Conservation (phyloP, 1,140 invertebrate species). For the Aphelenchoides fujianensis region DNA sequence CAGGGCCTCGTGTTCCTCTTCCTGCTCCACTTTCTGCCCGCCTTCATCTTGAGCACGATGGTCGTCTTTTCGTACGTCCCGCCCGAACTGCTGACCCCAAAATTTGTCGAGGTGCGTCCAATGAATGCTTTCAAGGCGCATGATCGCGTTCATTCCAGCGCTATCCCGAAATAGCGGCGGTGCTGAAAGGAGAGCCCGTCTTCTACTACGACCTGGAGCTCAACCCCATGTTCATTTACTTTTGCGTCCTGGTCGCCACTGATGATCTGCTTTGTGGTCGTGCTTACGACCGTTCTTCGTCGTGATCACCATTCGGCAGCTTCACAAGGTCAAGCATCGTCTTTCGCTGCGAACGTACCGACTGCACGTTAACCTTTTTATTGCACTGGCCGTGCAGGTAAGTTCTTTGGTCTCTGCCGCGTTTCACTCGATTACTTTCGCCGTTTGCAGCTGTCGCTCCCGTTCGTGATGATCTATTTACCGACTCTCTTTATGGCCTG, state of each 20-base stretch:
- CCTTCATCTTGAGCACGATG: background rate
- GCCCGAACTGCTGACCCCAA: background rate
- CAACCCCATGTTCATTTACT: conserved; percentile 9
- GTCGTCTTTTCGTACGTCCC: conserved; percentile 6
- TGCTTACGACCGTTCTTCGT: background rate
- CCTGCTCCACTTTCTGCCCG: background rate
- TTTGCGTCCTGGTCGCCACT: background rate
- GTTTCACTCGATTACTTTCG: background rate
- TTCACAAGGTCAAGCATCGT: background rate
- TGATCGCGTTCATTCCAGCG: background rate
- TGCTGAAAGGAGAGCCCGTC: conserved; percentile 7
- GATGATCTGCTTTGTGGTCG: conserved; percentile 14
- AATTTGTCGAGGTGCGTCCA: background rate
- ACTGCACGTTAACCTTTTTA: conserved; percentile 8
- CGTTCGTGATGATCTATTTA: background rate
- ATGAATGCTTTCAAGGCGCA: background rate
- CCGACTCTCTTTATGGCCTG: background rate
- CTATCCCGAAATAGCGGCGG: conserved; percentile 5
- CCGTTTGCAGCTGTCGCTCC: background rate
- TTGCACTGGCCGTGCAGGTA: conserved; percentile 10
- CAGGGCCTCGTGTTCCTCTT: background rate
- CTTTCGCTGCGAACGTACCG: background rate
- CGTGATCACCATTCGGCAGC: background rate
- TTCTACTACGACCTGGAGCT: conserved; percentile 12
- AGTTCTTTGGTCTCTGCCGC: conserved; percentile 11